Evolutionary conservation across 2,113 vertebrate genomes (phyloP), one percentile per base, ranked within the genome.

Genomic region (Tinamus guttatus): DNA sequence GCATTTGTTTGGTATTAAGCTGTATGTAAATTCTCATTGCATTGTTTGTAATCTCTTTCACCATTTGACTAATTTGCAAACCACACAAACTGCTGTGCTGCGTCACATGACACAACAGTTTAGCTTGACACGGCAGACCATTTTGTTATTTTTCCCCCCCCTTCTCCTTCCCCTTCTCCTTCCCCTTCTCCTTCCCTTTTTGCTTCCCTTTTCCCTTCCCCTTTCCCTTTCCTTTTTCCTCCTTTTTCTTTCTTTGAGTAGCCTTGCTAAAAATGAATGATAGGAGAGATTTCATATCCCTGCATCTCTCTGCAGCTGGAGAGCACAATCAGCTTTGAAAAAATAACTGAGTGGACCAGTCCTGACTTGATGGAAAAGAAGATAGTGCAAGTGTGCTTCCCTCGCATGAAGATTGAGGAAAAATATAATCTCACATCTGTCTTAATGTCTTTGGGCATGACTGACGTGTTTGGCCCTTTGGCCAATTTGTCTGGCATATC

Each of bases 401-500:
- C 98, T 2, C 96, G 65, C 38, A 98, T 98, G 96, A 98, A 94
- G 85, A 95, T 97, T 8, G 96, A 96, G 69, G 87, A 86, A 75
- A 92, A 87, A 71, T 96, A 97, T 4, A 96, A 98, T 78, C 63
- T 97, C 36, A 97, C 36, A 1, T 45, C 11, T 52, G 93, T 59
- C 79, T 96, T 87, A 65, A 74, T 2, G 7, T 58, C 94, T 10
- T 20, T 98, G 36, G 98, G 98, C n/a, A 94, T 98, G 96, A 88
- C 36, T 0, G 95, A 98, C 59, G 40, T 88, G 76, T 98, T 73
- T 92, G 93, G 90, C 67, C 82, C 85, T 90, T 95, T 5, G 0
- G 98, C 98, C 43, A 97, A 98, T 52, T 97, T 98, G 19, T 98
- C 98, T 25, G 98, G 98, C 64, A 98, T 98, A 47, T 97, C 97